A percentile compares a stretch with the other conserved stretches of the same genome.
These are phyloP conservation scores for Caenorhabditis afra DNA, from an alignment of 2,888 invertebrate species.

Conservation along the genomic window DNA sequence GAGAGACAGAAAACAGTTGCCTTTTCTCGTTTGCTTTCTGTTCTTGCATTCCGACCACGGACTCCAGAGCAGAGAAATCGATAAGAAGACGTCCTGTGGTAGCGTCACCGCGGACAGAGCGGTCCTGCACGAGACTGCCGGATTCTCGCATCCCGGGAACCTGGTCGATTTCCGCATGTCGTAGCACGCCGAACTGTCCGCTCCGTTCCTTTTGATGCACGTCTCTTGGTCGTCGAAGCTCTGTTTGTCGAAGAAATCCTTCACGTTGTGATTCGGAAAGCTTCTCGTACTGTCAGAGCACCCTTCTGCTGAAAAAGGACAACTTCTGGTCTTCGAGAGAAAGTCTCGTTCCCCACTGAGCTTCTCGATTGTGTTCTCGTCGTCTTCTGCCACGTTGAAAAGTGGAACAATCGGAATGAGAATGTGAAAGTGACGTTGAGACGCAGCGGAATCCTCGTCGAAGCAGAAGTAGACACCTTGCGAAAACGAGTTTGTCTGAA, in stretches of 20 bases:
- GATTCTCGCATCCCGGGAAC: slow-evolving; percentile 23
- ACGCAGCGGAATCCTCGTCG: slow-evolving; percentile 38
- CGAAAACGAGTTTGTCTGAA: slow-evolving; percentile 28
- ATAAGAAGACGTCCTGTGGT: slow-evolving; percentile 17
- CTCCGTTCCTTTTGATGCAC: slow-evolving; percentile 32
- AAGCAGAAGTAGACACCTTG: slow-evolving; percentile 51
- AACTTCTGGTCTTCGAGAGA: neutral
- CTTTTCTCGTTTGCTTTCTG: slow-evolving; percentile 7
- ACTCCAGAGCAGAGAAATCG: slow-evolving; percentile 23
- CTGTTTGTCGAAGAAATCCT: neutral
- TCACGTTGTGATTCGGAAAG: slow-evolving; percentile 36
- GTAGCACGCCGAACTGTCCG: slow-evolving; percentile 27
- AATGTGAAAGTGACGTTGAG: slow-evolving; percentile 36
- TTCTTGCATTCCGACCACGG: slow-evolving; percentile 31
- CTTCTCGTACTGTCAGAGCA: slow-evolving; percentile 26
- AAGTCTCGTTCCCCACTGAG: slow-evolving; percentile 22
- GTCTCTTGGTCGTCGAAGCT: slow-evolving; percentile 40
- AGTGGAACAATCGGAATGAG: slow-evolving; percentile 36
- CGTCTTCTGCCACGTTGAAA: slow-evolving; percentile 12
- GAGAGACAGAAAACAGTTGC: slow-evolving; percentile 27
- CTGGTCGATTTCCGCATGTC: slow-evolving; percentile 16
- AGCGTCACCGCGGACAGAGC: neutral
- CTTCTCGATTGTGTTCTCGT: neutral
- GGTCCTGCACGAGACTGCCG: slow-evolving; percentile 22
- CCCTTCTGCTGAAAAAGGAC: slow-evolving; percentile 11